Evolutionary conservation across 1,140 invertebrate genomes (phyloP).

Genomic region (Coptotermes formosanus): DNA sequence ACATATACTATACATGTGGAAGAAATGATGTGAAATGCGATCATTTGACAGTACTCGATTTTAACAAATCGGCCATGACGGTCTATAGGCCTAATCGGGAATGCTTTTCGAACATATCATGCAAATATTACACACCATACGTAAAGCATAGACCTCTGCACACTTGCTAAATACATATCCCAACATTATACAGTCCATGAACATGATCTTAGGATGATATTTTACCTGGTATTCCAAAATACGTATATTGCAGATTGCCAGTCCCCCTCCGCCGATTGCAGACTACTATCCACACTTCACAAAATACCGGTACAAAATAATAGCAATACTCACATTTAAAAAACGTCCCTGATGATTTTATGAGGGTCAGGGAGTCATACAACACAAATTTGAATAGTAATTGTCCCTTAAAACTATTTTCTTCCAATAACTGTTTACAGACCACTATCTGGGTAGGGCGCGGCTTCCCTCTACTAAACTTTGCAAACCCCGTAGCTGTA

Average conservation of each 20-base stretch:
- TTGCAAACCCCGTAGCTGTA: conserved; percentile 40
- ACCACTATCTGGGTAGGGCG: conserved; percentile 39
- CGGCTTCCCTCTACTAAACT: conserved; percentile 42
- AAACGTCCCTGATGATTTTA: conserved; percentile 28
- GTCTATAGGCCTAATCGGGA: background rate
- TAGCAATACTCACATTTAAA: conserved; percentile 38
- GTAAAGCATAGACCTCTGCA: background rate
- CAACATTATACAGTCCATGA: background rate
- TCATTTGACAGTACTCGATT: conserved; percentile 20
- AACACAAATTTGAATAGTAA: conserved; percentile 34
- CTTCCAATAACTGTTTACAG: conserved; percentile 34
- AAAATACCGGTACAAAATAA: conserved; percentile 24
- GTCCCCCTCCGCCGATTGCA: conserved; percentile 20
- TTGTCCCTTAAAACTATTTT: conserved; percentile 31
- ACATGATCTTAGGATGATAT: background rate
- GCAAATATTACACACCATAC: background rate
- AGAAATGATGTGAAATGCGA: background rate
- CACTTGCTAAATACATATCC: background rate
- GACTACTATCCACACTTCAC: background rate
- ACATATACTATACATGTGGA: background rate
- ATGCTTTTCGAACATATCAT: background rate
- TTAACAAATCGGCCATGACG: conserved; percentile 27
- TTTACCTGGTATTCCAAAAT: conserved; percentile 21
- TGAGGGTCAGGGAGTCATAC: conserved; percentile 38
- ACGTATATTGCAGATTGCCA: conserved; percentile 23